Base-by-base conservation (phyloP, 2,797 vertebrate species). In the Acridotheres tristis region DNA sequence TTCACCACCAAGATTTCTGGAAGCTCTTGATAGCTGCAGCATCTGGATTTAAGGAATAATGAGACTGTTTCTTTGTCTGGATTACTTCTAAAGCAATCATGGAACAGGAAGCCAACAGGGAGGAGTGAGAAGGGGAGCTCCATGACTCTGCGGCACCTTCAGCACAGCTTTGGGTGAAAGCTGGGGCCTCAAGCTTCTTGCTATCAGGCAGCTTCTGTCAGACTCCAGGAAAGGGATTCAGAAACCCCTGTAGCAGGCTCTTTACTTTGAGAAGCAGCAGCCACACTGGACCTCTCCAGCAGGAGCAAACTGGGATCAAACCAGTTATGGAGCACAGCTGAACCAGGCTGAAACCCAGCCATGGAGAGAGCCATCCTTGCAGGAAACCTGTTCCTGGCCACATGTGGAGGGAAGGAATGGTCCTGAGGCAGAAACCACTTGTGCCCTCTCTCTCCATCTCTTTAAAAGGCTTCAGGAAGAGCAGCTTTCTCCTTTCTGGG, bases 81-180 rank as follows among this genome's bases (percentile, higher is more conserved):
- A 23, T 72, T 50, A 67, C 17, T 61, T 50, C 54, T 40, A 74
- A 85, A 85, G 32, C 26, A 76, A 4, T 38, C 36, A 38, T 1
- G 3, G 38, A 72, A 54, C 34, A 32, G 15, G 43, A 13, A 93
- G 16, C 11, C 54, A 91, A 29, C 7, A 9, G 36, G 12, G 7
- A 86, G 11, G 42, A 79, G 5, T 32, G 11, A 67, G 38, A 91
- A 88, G 17, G 10, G 9, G 8, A 84, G 23, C 26, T 69, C 27
- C 38, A 36, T 0, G 0, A 47, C 40, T 16, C n/a, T 25, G 13
- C 0, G 4, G 38, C 34, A 68, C 5, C 14, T 61, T 34, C 34
- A 59, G 47, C 22, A 55, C 13, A 59, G 29, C 40, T 76, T 10
- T 59, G 40, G 16, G 18, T 30, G 36, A 69, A 73, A 78, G 30